Evolutionary conservation across 2,113 vertebrate species (phyloP).

Genomic region (Phaetusa simplex): DNA sequence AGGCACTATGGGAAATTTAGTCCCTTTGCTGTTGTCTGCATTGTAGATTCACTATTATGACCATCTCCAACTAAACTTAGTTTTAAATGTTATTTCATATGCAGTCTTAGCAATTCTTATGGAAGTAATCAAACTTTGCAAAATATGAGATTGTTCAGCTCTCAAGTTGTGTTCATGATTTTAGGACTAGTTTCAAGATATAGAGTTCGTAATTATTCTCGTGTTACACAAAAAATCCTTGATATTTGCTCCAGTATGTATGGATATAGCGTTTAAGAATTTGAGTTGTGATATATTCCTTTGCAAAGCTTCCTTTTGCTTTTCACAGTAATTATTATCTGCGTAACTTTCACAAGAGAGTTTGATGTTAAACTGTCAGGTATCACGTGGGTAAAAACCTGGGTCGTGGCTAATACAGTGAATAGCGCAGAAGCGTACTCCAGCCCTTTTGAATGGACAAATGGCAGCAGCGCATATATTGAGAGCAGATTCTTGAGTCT

Average conservation of each 20-base stretch:
- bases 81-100: background rate
- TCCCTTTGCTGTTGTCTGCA: background rate
- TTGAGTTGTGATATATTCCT: background rate
- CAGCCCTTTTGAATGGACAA: background rate
- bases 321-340: background rate
- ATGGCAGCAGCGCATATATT: background rate
- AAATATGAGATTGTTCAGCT: background rate
- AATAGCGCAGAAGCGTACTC: background rate
- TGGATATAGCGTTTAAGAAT: background rate
- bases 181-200: background rate
- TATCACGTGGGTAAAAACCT: accelerated
- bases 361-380: background rate
- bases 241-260: background rate
- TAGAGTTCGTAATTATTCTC: background rate
- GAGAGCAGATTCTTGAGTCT: background rate
- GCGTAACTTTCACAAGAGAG: background rate
- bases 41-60: background rate
- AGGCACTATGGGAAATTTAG: background rate
- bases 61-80: background rate
- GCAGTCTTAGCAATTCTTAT: background rate
- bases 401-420: background rate
- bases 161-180: background rate
- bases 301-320: background rate
- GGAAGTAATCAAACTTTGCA: background rate
- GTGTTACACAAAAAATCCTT: background rate